Conservation (phyloP, 2,113 vertebrate genomes). For the Vidua chalybeata region DNA sequence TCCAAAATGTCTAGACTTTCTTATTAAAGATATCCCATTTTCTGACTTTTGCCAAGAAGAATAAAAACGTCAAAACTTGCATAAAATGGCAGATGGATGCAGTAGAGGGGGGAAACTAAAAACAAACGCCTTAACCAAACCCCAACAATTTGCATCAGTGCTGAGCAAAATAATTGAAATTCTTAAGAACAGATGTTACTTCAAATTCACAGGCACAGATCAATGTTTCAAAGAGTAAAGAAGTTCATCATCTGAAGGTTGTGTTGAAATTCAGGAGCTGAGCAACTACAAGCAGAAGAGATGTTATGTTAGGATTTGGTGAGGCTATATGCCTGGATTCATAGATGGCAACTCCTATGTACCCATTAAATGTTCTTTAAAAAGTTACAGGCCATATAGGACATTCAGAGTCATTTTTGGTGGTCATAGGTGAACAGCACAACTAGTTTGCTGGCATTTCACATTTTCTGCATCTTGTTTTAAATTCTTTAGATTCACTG, state of each 20-base stretch:
- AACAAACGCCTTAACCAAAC: not conserved
- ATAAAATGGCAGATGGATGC: not conserved
- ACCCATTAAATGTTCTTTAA: not conserved
- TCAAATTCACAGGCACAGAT: constrained; percentile 8
- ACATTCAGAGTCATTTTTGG: not conserved
- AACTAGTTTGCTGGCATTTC: constrained; percentile 38
- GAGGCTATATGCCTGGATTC: not conserved
- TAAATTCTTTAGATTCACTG: constrained; percentile 50
- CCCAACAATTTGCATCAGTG: not conserved
- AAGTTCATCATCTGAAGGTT: not conserved
- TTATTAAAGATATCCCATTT: not conserved
- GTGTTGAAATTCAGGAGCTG: not conserved
- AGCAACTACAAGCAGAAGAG: not conserved
- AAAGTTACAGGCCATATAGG: not conserved
- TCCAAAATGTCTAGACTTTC: not conserved
- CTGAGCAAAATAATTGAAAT: not conserved
- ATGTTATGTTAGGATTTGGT: not conserved
- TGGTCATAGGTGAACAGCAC: not conserved
- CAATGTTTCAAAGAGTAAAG: not conserved
- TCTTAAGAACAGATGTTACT: constrained; percentile 4
- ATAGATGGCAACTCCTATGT: not conserved
- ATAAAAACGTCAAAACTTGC: not conserved
- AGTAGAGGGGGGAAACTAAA: not conserved
- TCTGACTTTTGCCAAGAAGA: not conserved
- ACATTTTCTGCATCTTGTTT: constrained; percentile 36